A percentile compares a stretch with the other conserved stretches of the same genome.
Conservation (phyloP, 2,797 vertebrate genomes). For the Tadarida brasiliensis region DNA sequence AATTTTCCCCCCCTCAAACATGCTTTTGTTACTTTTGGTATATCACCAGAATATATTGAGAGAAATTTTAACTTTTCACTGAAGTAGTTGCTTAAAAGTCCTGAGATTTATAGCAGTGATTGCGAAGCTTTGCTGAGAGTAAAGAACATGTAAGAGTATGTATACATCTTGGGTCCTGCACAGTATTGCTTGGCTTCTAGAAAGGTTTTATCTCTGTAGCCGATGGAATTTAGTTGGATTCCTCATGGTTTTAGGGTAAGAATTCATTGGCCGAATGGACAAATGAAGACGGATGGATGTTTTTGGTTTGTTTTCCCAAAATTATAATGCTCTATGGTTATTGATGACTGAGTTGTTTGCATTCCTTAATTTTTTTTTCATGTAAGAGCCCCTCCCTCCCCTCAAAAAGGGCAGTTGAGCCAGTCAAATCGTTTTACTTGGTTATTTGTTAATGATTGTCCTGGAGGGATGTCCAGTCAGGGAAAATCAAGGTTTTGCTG, state of each 20-base stretch:
- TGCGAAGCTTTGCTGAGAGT: not conserved
- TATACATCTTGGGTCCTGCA: rapidly evolving
- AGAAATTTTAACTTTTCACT: conserved; percentile 29
- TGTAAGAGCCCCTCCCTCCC: not conserved
- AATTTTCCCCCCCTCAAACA: conserved; percentile 13
- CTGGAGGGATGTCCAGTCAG: conserved; percentile 34
- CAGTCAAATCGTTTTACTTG: conserved; percentile 55
- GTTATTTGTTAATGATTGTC: conserved; percentile 64
- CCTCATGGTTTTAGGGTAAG: not conserved
- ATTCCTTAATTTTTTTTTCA: conserved; percentile 20
- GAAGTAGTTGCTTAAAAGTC: conserved; percentile 35
- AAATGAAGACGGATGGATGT: not conserved
- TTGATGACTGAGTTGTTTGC: not conserved
- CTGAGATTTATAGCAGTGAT: not conserved
- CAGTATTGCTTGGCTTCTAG: not conserved
- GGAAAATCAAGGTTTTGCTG: conserved; percentile 54
- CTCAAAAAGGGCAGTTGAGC: not conserved
- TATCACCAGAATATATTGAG: conserved; percentile 39
- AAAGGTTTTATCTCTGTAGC: not conserved
- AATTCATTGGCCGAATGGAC: not conserved
- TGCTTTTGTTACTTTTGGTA: conserved; percentile 66
- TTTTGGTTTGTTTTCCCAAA: not conserved
- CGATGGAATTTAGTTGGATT: not conserved
- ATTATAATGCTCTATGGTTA: not conserved
- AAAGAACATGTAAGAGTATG: not conserved